A percentile compares a stretch with the other conserved stretches of the same genome.
phyloP scores from a whole-genome alignment of 1,140 invertebrate species.

The Penaeus vannamei region DNA sequence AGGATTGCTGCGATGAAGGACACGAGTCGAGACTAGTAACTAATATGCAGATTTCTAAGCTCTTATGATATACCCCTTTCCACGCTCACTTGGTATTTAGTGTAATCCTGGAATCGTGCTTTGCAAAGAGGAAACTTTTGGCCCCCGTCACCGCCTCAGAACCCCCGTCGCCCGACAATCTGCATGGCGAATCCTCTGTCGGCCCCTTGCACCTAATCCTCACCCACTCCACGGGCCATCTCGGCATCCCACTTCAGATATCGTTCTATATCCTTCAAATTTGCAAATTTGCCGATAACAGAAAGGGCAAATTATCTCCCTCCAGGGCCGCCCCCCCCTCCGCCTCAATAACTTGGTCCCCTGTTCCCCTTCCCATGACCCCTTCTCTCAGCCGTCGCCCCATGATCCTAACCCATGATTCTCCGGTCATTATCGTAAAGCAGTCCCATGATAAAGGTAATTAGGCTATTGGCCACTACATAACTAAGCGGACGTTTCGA shows the following conservation, averaged over 20 bases:
- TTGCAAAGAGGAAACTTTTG: not conserved
- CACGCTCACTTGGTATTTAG: no score
- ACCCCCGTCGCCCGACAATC: not conserved
- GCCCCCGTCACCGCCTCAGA: no score
- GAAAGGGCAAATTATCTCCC: not conserved
- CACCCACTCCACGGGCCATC: no score
- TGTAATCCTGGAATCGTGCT: no score
- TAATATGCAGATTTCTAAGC: no score
- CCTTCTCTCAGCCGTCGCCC: not conserved
- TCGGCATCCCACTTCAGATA: no score
- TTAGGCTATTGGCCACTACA: conserved; percentile 54
- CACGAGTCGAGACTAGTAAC: no score
- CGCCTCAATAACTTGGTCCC: not conserved
- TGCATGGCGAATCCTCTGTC: not conserved
- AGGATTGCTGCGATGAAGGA: no score
- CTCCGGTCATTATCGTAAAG: conserved; percentile 18
- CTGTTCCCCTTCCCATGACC: conserved; percentile 8
- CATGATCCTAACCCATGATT: not conserved
- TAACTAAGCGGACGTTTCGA: conserved; percentile 53
- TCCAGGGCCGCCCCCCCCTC: not conserved
- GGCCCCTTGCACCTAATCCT: not conserved
- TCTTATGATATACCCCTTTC: no score
- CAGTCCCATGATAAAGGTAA: conserved; percentile 45
- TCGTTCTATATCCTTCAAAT: not conserved
- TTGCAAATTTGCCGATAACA: no score